phyloP scores from a whole-genome alignment of 1,140 invertebrate species.

The Thalassaphorura encarpata region DNA sequence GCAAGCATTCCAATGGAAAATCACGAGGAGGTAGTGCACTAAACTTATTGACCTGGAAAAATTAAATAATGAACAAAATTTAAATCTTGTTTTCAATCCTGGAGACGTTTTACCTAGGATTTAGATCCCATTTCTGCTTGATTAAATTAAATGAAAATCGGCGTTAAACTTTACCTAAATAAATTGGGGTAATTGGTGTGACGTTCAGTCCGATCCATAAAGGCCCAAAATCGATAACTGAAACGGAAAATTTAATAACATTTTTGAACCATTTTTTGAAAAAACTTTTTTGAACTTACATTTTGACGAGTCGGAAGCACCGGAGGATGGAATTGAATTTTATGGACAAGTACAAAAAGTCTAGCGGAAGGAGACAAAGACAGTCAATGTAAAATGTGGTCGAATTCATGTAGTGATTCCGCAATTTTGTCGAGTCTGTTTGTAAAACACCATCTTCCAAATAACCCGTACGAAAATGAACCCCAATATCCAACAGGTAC shows the following conservation, averaged over 20 bases:
- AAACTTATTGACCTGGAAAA: slow-evolving; percentile 52
- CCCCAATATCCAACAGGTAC: slow-evolving; percentile 90
- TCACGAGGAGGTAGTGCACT: slow-evolving; percentile 92
- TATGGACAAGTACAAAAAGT: slow-evolving; percentile 96
- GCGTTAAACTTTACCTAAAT: slow-evolving; percentile 59
- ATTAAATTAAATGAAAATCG: neutral
- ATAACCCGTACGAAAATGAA: slow-evolving; percentile 95
- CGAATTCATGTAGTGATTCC: slow-evolving; percentile 97
- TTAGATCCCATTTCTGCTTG: neutral
- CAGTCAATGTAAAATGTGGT: slow-evolving; percentile 98
- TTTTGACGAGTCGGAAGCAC: slow-evolving; percentile 94
- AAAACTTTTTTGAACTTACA: no score
- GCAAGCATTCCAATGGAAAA: slow-evolving; percentile 99
- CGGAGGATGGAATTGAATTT: slow-evolving; percentile 95
- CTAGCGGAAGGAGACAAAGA: slow-evolving; percentile 89
- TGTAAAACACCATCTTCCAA: slow-evolving; percentile 92
- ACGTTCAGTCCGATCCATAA: slow-evolving; percentile 94
- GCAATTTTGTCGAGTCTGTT: slow-evolving; percentile 81
- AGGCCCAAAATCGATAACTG: slow-evolving; percentile 96
- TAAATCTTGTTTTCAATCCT: no score
- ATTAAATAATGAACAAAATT: neutral
- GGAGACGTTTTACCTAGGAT: no score
- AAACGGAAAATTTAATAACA: no score
- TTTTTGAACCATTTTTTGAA: no score
- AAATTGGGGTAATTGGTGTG: slow-evolving; percentile 98